Conservation (phyloP, 1,140 invertebrate species). For the Thaumetopoea pityocampa region DNA sequence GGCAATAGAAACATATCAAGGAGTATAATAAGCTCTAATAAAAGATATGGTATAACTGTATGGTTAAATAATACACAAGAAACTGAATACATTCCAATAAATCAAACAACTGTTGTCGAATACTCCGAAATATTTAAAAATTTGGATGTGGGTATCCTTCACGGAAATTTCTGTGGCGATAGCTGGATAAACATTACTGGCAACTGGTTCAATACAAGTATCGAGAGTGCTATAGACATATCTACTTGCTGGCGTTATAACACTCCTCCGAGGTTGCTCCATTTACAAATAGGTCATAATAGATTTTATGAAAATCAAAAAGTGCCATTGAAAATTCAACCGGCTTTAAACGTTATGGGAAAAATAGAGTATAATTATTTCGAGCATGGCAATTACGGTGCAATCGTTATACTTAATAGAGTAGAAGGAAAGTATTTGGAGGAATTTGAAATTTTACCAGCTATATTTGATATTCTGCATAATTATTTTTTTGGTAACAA, state of each 20-base stretch:
- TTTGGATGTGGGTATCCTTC: conserved; percentile 87
- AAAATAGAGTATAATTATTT: conserved; percentile 93
- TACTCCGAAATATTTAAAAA: conserved; percentile 92
- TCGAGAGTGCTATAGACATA: conserved; percentile 85
- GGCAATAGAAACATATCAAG: conserved; percentile 92
- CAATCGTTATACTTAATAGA: conserved; percentile 91
- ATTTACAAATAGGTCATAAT: conserved; percentile 91
- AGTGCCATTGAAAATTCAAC: conserved; percentile 86
- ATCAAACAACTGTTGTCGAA: conserved; percentile 90
- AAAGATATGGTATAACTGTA: conserved; percentile 88
- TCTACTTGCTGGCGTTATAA: conserved; percentile 84
- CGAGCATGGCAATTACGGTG: conserved; percentile 86
- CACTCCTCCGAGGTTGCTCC: conserved; percentile 75
- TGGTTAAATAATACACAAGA: conserved; percentile 93
- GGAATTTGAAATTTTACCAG: conserved; percentile 81
- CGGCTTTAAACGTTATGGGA: conserved; percentile 88
- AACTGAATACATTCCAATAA: conserved; percentile 84
- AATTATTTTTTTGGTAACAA: conserved; percentile 93
- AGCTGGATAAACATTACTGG: conserved; percentile 91
- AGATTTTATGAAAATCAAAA: conserved; percentile 86
- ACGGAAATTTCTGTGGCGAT: conserved; percentile 85
- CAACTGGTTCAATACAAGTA: conserved; percentile 87
- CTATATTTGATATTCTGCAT: conserved; percentile 86
- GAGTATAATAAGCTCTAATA: conserved; percentile 87
- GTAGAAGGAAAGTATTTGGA: conserved; percentile 82